Base-by-base conservation (phyloP, 1,140 invertebrate species). In the Trypoxylus dichotomus region DNA sequence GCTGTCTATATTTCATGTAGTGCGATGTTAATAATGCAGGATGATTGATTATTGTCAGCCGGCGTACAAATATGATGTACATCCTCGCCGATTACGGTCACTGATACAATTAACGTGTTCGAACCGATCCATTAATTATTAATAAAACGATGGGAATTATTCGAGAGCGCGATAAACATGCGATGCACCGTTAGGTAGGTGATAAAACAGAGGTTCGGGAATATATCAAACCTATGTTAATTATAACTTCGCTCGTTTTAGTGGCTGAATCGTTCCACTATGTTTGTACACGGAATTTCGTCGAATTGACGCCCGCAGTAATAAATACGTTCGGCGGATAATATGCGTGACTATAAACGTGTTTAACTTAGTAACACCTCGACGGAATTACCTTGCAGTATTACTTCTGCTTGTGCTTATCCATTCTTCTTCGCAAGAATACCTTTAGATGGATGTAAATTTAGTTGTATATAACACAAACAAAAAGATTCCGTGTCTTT, bases 61-160 rank as follows among this genome's bases (percentile, higher is more conserved):
- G 19, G 19, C 47, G 47, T 19, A 54, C 47, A 54, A 54, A 54
- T 54, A 54, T 54, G 47, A 54, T n/a, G 47, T 54, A 19, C 15
- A 54, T 19, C 47, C 47, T 19, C 47, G 47, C 47, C 47, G 47
- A 54, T 54, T 54, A 54, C 15, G 47, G n/a, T 54, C 47, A 19
- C 47, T n/a, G 47, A 54, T 54, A 54, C 47, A 54, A 54, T 54
- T 54, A 54, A n/a, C 47, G 47, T 54, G 47, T 54, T 54, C 47
- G 47, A 54, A 54, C 15, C 19, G 47, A 6, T 15, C 47, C 19
- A 54, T 54, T 54, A 54, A 54, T 54, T 54, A 54, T 54, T 54
- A 54, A 54, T 54, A 54, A 54, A 54, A 54, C 19, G 47, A 54
- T 19, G 47, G 19, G 2, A 54, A 54, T 54, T 54, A 54, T 54